Base-by-base conservation (phyloP, 1,140 invertebrate species). In the Drosophila pruinosa region DNA sequence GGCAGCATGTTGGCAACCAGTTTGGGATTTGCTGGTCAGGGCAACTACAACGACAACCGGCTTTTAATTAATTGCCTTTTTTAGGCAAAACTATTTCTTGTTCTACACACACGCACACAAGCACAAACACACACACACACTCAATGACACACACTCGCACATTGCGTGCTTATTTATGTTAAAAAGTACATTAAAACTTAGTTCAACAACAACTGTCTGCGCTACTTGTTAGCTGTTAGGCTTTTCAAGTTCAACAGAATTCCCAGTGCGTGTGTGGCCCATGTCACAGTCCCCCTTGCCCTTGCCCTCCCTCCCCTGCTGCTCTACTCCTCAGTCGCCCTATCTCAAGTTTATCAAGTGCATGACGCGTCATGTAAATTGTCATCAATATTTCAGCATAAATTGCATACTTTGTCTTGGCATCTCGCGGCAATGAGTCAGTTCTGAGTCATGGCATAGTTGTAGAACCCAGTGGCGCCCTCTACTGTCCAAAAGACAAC, bases 51-150 rank as follows among this genome's bases (percentile, higher is more conserved):
- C 74, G 59, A 58, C 54, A 85, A 88, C 82, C 82, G 82, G 82
- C 82, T 88, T 88, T 88, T 88, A 88, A 88, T 88, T 88, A 88
- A 88, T 88, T 88, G 74, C 82, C 82, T 88, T 88, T 85, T 88
- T 88, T 88, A 80, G 83, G 78, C 72, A 71, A 88, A 88, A 88
- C 82, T 88, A 88, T 88, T 88, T 88, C 80, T 82, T 82, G 71
- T 88, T 69, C 74, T 77, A 53, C 47, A 68, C 56, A 45, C 26
- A 54, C 21, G 34, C 2, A 52, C 19, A 54, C n/a, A 45, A 22
- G 45, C 10, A 52, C 15, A 67, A 58, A 67, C 54, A 58, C 10
- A 67, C 34, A 34, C 24, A 45, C 21, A 47, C 14, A 22, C 2
- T 41, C 17, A 53, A 4, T 34, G 19, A 50, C 8, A 57, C 14